phyloP scores from a whole-genome alignment of 2,113 vertebrate genomes.

The Colinus virginianus region DNA sequence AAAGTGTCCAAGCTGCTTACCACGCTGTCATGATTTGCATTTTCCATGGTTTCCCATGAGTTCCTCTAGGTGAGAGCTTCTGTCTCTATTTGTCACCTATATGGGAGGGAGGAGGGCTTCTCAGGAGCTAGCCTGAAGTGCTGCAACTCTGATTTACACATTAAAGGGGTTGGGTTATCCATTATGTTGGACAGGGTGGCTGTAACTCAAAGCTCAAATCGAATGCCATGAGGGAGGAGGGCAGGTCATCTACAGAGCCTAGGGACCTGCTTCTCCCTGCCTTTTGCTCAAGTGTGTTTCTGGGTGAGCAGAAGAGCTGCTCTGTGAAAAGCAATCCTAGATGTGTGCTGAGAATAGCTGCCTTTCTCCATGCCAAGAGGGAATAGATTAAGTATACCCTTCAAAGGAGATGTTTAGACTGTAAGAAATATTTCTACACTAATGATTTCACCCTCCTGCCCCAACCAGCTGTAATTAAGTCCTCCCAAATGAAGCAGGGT shows the following conservation, averaged over 20 bases:
- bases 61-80: background rate
- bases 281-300: background rate
- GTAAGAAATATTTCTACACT: background rate
- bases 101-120: background rate
- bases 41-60: background rate
- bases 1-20: background rate
- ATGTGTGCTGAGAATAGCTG: background rate
- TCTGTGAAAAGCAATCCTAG: background rate
- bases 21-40: accelerated
- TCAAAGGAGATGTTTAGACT: background rate
- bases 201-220: background rate
- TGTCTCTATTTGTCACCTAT: background rate
- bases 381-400: background rate
- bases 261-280: accelerated
- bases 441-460: background rate
- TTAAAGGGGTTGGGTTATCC: background rate
- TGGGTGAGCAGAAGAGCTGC: background rate
- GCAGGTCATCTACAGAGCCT: accelerated
- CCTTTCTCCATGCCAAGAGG: background rate
- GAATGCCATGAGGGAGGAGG: background rate
- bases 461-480: background rate
- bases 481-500: background rate
- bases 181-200: background rate
- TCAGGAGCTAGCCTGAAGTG: background rate
- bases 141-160: background rate